Conservation (phyloP, 53 echinoderm and acorn worm species). For the Crossaster papposus region DNA sequence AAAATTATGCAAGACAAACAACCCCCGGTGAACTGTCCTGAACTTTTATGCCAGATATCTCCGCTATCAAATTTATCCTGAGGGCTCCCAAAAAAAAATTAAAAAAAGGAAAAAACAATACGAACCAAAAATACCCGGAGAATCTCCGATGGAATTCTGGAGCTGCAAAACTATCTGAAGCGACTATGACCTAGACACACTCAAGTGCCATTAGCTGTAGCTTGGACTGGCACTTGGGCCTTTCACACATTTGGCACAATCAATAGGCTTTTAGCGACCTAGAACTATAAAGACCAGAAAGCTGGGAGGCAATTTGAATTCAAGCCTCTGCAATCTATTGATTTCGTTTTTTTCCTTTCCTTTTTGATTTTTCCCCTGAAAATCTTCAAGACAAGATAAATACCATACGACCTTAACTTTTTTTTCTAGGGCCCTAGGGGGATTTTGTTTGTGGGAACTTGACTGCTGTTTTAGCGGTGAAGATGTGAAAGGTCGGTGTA, state of each 20-base stretch:
- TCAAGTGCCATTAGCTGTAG: slow-evolving; percentile 58
- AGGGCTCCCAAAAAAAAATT: slow-evolving; percentile 11
- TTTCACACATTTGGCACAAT: slow-evolving; percentile 31
- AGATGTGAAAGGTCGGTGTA: not conserved
- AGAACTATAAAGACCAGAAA: slow-evolving; percentile 27
- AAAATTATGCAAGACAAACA: slow-evolving; percentile 25
- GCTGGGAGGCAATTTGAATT: slow-evolving; percentile 24
- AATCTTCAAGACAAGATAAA: slow-evolving; percentile 35
- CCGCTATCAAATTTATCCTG: slow-evolving; percentile 33
- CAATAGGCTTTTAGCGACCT: slow-evolving; percentile 59
- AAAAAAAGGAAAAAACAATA: not conserved
- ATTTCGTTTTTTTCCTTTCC: slow-evolving; percentile 16
- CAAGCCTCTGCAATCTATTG: slow-evolving; percentile 12
- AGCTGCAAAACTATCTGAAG: slow-evolving; percentile 29
- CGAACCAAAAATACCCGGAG: no score
- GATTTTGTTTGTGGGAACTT: not conserved
- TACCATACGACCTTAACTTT: slow-evolving; percentile 6
- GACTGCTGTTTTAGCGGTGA: slow-evolving; percentile 6
- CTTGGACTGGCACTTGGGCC: not conserved
- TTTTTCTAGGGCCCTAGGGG: slow-evolving; percentile 8
- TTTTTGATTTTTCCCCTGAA: not conserved
- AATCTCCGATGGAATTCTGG: not conserved
- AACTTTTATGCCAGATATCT: slow-evolving; percentile 27
- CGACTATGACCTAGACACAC: slow-evolving; percentile 53
- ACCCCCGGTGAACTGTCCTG: slow-evolving; percentile 36